Percentiles rank a stretch among this genome's conserved stretches.
phyloP scores from a whole-genome alignment of 2,797 vertebrate genomes.

The Hipposideros larvatus region DNA sequence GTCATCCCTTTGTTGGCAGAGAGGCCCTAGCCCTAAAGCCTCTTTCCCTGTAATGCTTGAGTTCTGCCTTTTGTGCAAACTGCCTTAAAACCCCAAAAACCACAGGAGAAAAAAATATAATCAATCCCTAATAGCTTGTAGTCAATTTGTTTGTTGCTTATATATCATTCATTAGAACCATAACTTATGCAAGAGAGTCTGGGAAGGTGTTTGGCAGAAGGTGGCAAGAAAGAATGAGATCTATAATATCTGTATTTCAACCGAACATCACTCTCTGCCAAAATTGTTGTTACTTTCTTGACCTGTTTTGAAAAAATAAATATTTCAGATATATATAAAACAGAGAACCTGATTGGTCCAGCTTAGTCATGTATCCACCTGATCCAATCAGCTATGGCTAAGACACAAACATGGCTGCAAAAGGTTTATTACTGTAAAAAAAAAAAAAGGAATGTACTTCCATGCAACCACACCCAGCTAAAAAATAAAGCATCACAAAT shows the following conservation, averaged over 20 bases:
- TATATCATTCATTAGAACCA: neutral
- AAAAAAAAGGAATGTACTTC: neutral
- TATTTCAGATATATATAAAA: neutral
- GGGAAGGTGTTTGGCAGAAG: neutral
- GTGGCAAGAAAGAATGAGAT: neutral
- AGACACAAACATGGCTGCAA: neutral
- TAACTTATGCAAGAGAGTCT: neutral
- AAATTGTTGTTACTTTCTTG: neutral
- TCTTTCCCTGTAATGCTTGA: neutral
- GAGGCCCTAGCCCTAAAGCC: neutral
- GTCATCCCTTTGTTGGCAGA: neutral
- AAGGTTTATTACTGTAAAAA: neutral
- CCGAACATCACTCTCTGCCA: neutral
- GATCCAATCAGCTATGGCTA: neutral
- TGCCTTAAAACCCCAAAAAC: neutral
- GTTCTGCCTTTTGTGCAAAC: constrained; percentile 24
- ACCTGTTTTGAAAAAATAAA: neutral
- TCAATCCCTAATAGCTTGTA: neutral
- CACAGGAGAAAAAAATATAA: neutral
- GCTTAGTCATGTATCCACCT: neutral
- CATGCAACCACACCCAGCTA: neutral
- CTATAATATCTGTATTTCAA: neutral
- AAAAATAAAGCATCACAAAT: neutral
- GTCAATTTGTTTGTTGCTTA: neutral
- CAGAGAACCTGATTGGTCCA: neutral